Evolutionary conservation across 2,797 vertebrate genomes (phyloP).

Genomic region (Lycodopsis pacificus): DNA sequence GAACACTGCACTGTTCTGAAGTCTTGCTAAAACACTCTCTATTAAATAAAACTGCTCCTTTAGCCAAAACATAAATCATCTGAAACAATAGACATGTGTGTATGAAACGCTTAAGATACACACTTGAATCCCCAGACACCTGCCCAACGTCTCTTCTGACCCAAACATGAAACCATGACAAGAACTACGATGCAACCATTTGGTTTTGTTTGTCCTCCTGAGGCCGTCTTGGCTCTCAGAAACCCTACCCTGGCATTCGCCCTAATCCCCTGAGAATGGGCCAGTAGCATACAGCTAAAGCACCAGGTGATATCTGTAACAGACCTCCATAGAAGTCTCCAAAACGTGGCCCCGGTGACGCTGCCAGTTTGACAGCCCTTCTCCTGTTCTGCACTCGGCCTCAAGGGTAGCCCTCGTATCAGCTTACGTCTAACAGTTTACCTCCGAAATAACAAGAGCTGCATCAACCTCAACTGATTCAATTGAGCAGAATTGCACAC

Average conservation of each 20-base stretch:
- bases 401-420: constrained; percentile 52
- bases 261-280: constrained; percentile 70
- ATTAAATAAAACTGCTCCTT: neutral
- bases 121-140: constrained; percentile 59
- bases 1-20: neutral
- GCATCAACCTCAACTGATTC: constrained; percentile 70
- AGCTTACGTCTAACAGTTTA: constrained; percentile 69
- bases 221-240: constrained; percentile 65
- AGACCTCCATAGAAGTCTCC: constrained; percentile 66
- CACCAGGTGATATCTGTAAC: constrained; percentile 71
- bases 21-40: neutral
- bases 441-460: constrained; percentile 67
- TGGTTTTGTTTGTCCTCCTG: constrained; percentile 73
- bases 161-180: constrained; percentile 73
- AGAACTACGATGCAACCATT: constrained; percentile 74
- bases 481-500: constrained; percentile 69
- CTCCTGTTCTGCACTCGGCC: constrained; percentile 62
- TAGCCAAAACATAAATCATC: neutral
- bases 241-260: constrained; percentile 68
- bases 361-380: constrained; percentile 63
- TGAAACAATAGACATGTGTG: constrained; percentile 19
- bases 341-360: constrained; percentile 45
- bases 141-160: constrained; percentile 65
- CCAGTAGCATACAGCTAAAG: constrained; percentile 65
- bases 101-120: constrained; percentile 40